Percentiles rank a stretch among this genome's conserved stretches.
Evolutionary conservation across 2,797 vertebrate genomes (phyloP).

Genomic region (Brachyalestes nurse): DNA sequence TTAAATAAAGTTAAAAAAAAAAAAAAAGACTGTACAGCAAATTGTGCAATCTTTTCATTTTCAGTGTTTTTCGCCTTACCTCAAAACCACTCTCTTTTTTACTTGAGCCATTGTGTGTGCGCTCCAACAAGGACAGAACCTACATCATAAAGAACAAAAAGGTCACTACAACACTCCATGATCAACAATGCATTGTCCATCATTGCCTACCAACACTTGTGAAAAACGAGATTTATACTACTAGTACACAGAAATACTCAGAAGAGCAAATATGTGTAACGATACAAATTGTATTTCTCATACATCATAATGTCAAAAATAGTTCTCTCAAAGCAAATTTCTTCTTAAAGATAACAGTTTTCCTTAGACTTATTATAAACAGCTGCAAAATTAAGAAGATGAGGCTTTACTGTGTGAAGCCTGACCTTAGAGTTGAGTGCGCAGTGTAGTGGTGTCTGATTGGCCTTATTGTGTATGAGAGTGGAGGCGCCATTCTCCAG

Average conservation of each 20-base stretch:
- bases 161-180: not conserved
- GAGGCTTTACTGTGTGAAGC: not conserved
- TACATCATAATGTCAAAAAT: not conserved
- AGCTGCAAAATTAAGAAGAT: not conserved
- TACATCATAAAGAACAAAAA: slow-evolving; percentile 55
- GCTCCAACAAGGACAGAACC: slow-evolving; percentile 88
- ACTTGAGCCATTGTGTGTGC: slow-evolving; percentile 69
- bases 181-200: not conserved
- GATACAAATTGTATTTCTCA: too few relatives aligned
- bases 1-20: not conserved
- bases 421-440: slow-evolving; percentile 93
- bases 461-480: slow-evolving; percentile 82
- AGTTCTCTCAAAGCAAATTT: not conserved
- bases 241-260: too few relatives aligned
- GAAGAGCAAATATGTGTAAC: too few relatives aligned
- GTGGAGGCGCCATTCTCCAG: slow-evolving; percentile 90
- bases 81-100: slow-evolving; percentile 67
- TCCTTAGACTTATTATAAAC: not conserved
- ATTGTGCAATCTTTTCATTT: not conserved
- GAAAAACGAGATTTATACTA: too few relatives aligned
- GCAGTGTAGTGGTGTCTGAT: slow-evolving; percentile 87
- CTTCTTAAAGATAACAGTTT: not conserved
- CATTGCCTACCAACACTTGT: not conserved
- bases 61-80: not conserved
- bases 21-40: not conserved